phyloP scores from a whole-genome alignment of 2,888 invertebrate species.

The Tupiocoris notatus region DNA sequence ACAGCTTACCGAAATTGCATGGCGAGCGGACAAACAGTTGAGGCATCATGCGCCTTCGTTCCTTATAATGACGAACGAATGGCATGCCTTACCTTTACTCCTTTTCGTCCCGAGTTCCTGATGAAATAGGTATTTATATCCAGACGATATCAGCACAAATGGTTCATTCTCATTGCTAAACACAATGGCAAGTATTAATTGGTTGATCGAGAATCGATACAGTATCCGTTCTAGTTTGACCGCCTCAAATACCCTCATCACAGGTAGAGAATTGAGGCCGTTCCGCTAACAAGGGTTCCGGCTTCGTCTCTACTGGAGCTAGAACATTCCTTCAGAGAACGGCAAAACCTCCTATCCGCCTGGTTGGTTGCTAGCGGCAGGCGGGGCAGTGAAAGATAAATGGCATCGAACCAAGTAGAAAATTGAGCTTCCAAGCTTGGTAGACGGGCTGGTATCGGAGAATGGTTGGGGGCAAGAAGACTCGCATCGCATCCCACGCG shows the following conservation, averaged over 20 bases:
- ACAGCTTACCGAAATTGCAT: no score
- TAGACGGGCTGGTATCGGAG: not conserved
- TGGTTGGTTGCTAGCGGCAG: not conserved
- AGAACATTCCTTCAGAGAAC: not conserved
- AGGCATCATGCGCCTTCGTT: no score
- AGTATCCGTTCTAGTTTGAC: not conserved
- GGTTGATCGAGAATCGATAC: not conserved
- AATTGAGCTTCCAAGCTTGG: slow-evolving; percentile 34
- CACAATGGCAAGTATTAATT: not conserved
- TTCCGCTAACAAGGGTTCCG: not conserved
- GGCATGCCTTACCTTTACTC: no score
- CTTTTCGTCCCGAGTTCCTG: no score
- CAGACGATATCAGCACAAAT: no score
- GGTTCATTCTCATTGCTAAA: no score
- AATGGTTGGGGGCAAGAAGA: not conserved
- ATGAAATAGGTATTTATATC: no score
- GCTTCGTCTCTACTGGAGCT: not conserved
- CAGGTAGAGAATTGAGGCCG: not conserved
- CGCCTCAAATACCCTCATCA: not conserved
- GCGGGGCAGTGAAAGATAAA: slow-evolving; percentile 36
- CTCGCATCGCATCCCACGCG: slow-evolving; percentile 10
- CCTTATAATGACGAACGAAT: no score
- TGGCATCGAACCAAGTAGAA: slow-evolving; percentile 45
- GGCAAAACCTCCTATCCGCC: not conserved
- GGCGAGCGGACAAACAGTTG: no score